Evolutionary conservation across 2,888 invertebrate species (phyloP).

Genomic region (Netelia fuscicornis): DNA sequence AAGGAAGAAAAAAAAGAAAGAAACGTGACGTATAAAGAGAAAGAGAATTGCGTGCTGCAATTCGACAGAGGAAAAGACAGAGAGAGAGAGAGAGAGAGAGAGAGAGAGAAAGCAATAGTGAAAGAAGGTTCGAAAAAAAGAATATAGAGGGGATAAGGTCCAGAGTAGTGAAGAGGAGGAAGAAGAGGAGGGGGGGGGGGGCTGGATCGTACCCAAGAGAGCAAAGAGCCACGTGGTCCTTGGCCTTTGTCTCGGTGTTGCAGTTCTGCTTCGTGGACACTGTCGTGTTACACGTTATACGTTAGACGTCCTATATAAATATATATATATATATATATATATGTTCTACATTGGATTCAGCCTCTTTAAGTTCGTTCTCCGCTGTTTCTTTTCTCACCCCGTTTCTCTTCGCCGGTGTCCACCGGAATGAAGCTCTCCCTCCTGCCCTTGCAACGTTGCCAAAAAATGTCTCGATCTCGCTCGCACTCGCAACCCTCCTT

Average conservation of each 20-base stretch:
- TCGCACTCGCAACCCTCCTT: background rate
- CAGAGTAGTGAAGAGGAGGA: too few relatives aligned
- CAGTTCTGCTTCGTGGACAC: constrained; percentile 13
- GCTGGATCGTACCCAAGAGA: constrained; percentile 52
- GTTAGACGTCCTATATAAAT: too few relatives aligned
- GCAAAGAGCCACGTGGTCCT: constrained; percentile 46
- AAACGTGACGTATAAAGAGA: constrained; percentile 19
- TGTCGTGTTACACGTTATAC: constrained; percentile 15
- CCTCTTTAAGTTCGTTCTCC: constrained; percentile 63
- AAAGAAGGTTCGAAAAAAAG: constrained; percentile 16
- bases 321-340: background rate
- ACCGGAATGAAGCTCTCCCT: background rate
- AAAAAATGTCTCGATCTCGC: constrained; percentile 35
- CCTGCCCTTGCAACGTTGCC: constrained; percentile 47
- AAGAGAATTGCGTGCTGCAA: constrained; percentile 4
- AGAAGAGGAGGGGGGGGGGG: background rate
- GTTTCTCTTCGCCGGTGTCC: background rate
- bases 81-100: constrained; percentile 20
- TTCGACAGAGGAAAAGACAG: constrained; percentile 44
- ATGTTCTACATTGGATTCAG: constrained; percentile 52
- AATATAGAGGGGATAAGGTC: background rate
- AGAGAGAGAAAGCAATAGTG: background rate
- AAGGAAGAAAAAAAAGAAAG: background rate
- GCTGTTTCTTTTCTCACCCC: constrained; percentile 13
- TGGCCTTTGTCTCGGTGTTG: constrained; percentile 15